These are phyloP conservation scores for Xerus inauris DNA, from an alignment of 2,113 vertebrate species.

Conservation along the genomic window DNA sequence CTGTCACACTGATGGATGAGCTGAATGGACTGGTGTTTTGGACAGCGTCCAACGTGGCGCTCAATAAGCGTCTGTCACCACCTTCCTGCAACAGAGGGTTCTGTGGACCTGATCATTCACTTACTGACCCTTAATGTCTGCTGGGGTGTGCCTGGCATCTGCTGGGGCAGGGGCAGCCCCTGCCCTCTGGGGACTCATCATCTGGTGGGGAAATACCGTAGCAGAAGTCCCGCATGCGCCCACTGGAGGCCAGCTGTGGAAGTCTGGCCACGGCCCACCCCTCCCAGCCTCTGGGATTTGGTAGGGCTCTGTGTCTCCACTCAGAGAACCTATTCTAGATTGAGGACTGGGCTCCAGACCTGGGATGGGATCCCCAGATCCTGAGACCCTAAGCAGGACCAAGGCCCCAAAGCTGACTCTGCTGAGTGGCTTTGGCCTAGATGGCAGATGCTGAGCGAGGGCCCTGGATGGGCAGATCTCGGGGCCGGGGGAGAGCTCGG, in stretches of 20 bases:
- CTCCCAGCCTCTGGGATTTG: accelerated
- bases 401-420: neutral
- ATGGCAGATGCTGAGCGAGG: accelerated
- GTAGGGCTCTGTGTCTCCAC: neutral
- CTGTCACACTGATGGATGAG: conserved; percentile 8
- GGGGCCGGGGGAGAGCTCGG: neutral
- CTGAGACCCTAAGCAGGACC: neutral
- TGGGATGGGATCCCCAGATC: neutral
- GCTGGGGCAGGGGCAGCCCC: accelerated
- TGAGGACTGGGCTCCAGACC: neutral
- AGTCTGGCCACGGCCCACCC: accelerated
- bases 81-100: neutral
- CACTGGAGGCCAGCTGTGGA: neutral
- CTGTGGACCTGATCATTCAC: neutral
- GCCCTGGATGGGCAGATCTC: accelerated
- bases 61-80: neutral
- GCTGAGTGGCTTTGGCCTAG: accelerated
- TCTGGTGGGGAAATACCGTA: neutral
- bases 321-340: accelerated
- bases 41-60: neutral
- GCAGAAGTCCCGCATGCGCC: too few species aligned
- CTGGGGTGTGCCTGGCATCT: accelerated
- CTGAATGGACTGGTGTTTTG: neutral
- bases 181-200: neutral
- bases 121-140: accelerated